These are phyloP conservation scores for Catharus ustulatus DNA, from an alignment of 2,797 vertebrate genomes.

Conservation along the genomic window DNA sequence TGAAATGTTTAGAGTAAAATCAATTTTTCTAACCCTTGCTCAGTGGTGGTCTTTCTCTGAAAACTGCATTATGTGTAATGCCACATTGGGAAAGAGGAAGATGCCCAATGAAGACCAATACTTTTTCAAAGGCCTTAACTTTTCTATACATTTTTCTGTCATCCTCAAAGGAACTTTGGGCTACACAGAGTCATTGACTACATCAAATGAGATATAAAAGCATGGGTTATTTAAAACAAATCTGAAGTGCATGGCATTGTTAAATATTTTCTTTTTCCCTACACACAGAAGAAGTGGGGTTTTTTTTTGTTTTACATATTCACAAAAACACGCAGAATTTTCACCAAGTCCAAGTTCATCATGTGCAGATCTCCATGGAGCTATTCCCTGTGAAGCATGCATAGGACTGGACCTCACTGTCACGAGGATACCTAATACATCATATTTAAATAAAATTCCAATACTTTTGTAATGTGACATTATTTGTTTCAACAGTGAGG, in stretches of 20 bases:
- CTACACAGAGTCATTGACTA: not conserved
- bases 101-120: not conserved
- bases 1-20: not conserved
- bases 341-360: not conserved
- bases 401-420: not conserved
- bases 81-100: not conserved
- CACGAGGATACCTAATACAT: not conserved
- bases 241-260: not conserved
- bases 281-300: not conserved
- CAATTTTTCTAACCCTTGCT: not conserved
- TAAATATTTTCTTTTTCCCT: not conserved
- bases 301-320: not conserved
- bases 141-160: not conserved
- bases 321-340: not conserved
- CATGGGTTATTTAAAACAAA: not conserved
- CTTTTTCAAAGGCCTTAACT: not conserved
- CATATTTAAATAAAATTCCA: not conserved
- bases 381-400: not conserved
- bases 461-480: not conserved
- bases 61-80: not conserved
- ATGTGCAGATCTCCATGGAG: not conserved
- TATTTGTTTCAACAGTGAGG: not conserved
- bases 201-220: not conserved
- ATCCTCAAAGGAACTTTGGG: not conserved
- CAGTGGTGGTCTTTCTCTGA: not conserved